A percentile compares a stretch with the other conserved stretches of the same genome.
Conservation (phyloP, 1,140 invertebrate species). For the Philaenus spumarius region DNA sequence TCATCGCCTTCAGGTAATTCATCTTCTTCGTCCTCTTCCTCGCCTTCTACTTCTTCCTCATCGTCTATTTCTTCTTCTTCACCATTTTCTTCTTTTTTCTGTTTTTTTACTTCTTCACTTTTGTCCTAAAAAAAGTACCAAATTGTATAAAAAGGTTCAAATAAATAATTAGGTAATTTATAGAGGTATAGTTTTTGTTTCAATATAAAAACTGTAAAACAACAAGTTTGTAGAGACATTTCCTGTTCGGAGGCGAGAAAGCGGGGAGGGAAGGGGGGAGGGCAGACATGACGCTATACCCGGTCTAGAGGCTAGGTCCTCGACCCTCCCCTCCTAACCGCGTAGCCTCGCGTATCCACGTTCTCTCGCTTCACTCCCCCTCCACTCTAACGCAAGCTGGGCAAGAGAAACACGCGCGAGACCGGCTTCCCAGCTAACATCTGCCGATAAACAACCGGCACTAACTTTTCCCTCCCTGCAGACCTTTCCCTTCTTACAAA, state of each 20-base stretch:
- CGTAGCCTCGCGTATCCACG: not conserved
- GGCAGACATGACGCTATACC: not conserved
- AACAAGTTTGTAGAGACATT: too few species aligned
- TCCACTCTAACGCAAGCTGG: not conserved
- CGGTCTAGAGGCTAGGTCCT: not conserved
- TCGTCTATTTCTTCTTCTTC: conserved; percentile 50
- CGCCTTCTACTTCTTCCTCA: conserved; percentile 43
- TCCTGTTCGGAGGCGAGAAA: not conserved
- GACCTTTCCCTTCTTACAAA: too few species aligned
- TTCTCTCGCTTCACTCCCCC: too few species aligned
- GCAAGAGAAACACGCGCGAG: not conserved
- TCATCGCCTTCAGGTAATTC: conserved; percentile 59
- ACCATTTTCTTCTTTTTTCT: conserved; percentile 54
- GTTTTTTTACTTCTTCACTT: conserved; percentile 64
- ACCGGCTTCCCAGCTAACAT: conserved; percentile 3
- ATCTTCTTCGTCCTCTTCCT: conserved; percentile 60
- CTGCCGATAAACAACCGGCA: not conserved
- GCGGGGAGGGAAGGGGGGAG: not conserved
- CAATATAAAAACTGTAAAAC: too few species aligned
- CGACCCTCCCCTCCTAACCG: not conserved
- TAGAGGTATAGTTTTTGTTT: too few species aligned
- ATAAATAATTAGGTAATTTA: not conserved
- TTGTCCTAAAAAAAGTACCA: conserved; percentile 50
- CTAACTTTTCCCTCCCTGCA: not conserved
- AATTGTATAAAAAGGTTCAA: conserved; percentile 19